Percentiles rank a stretch among this genome's conserved stretches.
These are phyloP conservation scores for Arrhopalites spinosus DNA, from an alignment of 2,888 invertebrate genomes.

Conservation along the genomic window DNA sequence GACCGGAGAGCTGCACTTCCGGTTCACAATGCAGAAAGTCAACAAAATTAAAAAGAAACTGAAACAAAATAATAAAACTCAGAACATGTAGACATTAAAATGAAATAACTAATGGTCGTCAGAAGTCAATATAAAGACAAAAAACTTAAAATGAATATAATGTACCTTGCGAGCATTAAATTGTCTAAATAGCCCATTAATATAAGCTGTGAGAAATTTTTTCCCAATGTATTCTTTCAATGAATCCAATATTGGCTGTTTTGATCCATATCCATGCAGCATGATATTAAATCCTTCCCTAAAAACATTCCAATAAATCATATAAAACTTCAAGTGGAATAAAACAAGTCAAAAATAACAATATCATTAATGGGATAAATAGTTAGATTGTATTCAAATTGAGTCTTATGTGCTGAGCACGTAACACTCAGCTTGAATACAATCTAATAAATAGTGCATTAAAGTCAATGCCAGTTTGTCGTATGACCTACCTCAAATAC, in stretches of 20 bases:
- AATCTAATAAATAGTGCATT: no score
- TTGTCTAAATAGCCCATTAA: conserved; percentile 34
- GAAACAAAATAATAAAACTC: conserved; percentile 12
- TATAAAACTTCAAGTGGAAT: no score
- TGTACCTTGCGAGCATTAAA: conserved; percentile 25
- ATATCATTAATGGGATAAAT: no score
- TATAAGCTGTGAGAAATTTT: neutral
- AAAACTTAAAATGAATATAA: neutral
- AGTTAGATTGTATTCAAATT: no score
- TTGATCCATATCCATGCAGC: conserved; percentile 38
- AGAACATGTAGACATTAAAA: neutral
- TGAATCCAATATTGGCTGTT: conserved; percentile 9
- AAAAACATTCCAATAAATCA: neutral
- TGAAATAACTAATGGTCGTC: neutral
- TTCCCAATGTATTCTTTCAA: conserved; percentile 13
- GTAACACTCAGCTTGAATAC: no score
- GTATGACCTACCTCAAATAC: conserved; percentile 47
- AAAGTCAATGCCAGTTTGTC: neutral
- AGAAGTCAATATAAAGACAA: no score
- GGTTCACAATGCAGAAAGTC: neutral
- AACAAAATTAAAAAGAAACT: conserved; percentile 27
- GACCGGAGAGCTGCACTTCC: neutral
- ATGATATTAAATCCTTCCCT: conserved; percentile 36
- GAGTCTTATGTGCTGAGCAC: no score
- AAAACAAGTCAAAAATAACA: no score